These are phyloP conservation scores for Heliopora coerulea DNA, from an alignment of 92 coral and sea anemone species.

Conservation along the genomic window DNA sequence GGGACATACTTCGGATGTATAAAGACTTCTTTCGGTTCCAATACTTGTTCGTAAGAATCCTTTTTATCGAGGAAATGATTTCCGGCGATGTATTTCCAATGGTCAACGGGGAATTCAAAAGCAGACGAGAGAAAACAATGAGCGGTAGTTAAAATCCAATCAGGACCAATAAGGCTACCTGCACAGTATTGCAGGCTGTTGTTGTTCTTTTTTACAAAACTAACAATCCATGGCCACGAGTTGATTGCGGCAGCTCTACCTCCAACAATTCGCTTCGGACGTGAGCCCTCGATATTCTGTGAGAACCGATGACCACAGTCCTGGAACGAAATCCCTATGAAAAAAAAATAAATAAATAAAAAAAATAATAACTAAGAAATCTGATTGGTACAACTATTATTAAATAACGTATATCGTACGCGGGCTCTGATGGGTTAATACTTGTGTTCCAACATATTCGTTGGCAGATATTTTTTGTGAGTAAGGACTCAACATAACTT, in stretches of 20 bases:
- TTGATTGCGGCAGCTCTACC: constrained; percentile 60
- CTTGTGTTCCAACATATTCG: no score
- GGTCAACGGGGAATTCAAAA: constrained; percentile 72
- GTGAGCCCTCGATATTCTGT: constrained; percentile 37
- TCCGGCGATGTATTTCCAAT: constrained; percentile 65
- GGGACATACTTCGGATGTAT: constrained; percentile 29
- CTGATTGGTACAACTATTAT: no score
- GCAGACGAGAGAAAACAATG: constrained; percentile 61
- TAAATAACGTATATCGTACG: no score
- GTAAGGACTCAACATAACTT: no score
- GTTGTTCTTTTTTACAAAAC: constrained; percentile 39
- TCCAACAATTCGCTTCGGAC: constrained; percentile 65
- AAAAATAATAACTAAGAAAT: background rate
- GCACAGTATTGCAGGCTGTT: constrained; percentile 65
- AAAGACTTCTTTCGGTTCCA: constrained; percentile 22
- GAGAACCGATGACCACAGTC: constrained; percentile 22
- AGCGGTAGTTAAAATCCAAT: constrained; percentile 75
- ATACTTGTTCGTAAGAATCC: constrained; percentile 30
- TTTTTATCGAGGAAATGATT: constrained; percentile 16
- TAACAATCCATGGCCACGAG: constrained; percentile 87
- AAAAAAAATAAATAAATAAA: background rate
- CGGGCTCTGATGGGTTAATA: no score
- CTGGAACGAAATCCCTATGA: constrained; percentile 6
- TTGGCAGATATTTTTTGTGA: no score
- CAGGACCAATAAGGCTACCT: constrained; percentile 68